Evolutionary conservation across 2,888 invertebrate genomes (phyloP).

Genomic region (Yponomeuta cagnagella): DNA sequence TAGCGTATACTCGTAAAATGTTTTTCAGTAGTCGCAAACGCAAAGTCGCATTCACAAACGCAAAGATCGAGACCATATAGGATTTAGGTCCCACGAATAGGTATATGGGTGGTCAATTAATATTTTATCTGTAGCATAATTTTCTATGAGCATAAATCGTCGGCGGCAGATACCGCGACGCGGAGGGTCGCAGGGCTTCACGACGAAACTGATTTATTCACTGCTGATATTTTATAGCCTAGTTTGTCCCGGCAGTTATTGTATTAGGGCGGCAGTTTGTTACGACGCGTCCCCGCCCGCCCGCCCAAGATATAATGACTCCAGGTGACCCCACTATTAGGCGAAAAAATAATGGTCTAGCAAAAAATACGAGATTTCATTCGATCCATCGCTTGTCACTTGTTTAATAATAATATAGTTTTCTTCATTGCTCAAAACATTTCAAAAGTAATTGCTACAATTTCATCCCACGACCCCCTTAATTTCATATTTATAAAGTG

Average conservation of each 20-base stretch:
- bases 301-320: conserved; percentile 12
- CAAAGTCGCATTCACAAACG: background rate
- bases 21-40: no score
- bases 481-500: conserved; percentile 16
- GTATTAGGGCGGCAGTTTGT: conserved; percentile 78
- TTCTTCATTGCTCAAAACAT: background rate
- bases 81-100: background rate
- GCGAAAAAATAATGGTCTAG: conserved; percentile 8
- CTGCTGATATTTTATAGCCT: conserved; percentile 80
- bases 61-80: background rate
- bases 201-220: conserved; percentile 77
- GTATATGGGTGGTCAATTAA: conserved; percentile 46
- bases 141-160: conserved; percentile 64
- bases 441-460: background rate
- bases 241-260: conserved; percentile 81
- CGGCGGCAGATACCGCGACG: conserved; percentile 40
- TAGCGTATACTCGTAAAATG: no score
- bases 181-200: conserved; percentile 55
- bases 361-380: background rate
- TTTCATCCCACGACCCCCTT: background rate
- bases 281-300: conserved; percentile 44
- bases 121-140: conserved; percentile 64
- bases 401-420: background rate
- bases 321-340: conserved; percentile 7
- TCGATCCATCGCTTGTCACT: background rate